Conservation (phyloP, 2,113 vertebrate species). For the Psittacula cyanocephala region DNA sequence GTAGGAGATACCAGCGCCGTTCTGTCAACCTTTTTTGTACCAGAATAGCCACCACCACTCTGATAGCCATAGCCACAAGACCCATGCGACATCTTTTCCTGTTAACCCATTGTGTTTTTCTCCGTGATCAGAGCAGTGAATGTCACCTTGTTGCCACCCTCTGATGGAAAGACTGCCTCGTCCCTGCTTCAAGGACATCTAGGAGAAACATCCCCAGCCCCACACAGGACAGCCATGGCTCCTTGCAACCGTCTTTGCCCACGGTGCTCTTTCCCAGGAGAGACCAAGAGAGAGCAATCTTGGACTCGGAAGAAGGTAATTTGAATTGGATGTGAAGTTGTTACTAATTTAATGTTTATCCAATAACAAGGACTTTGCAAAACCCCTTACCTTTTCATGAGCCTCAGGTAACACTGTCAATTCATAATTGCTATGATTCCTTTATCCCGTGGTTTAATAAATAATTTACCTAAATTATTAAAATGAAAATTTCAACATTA, state of each 20-base stretch:
- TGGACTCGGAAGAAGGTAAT: constrained; percentile 19
- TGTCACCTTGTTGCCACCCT: neutral
- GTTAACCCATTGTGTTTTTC: neutral
- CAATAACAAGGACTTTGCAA: constrained; percentile 70
- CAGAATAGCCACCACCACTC: neutral
- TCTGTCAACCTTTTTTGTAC: neutral
- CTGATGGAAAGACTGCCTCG: neutral
- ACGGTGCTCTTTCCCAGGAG: neutral
- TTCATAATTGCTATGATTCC: constrained; percentile 77
- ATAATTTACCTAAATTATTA: constrained; percentile 84
- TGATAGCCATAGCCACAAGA: neutral
- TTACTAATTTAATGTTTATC: constrained; percentile 73
- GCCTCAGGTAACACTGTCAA: constrained; percentile 73
- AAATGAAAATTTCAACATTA: constrained; percentile 84
- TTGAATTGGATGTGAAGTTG: constrained; percentile 67
- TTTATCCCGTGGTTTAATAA: constrained; percentile 78
- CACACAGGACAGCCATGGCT: neutral
- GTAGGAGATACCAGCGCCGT: neutral
- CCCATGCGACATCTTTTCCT: neutral
- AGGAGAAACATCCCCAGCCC: neutral
- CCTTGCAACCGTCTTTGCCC: neutral
- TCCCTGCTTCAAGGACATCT: neutral
- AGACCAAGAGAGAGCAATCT: neutral
- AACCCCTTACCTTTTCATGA: constrained; percentile 70
- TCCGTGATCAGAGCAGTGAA: neutral